Evolutionary conservation across 2,888 invertebrate genomes (phyloP).

Genomic region (Liodrosophila aerea): DNA sequence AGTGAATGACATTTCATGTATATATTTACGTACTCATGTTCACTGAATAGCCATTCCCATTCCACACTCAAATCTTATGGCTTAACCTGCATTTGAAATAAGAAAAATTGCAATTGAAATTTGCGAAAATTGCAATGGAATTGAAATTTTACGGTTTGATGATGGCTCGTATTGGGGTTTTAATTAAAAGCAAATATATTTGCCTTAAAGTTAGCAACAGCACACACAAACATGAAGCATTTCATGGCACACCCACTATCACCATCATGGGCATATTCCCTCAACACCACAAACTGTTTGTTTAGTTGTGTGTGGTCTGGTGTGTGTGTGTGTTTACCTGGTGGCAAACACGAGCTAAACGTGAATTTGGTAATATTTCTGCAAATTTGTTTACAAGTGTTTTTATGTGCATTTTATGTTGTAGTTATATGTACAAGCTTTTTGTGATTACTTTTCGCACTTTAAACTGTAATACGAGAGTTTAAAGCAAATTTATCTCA

Average conservation of each 20-base stretch:
- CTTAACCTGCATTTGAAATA: no score
- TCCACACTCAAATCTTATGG: no score
- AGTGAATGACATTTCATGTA: neutral
- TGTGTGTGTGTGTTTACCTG: constrained; percentile 27
- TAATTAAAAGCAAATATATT: constrained; percentile 73
- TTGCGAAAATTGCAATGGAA: constrained; percentile 19
- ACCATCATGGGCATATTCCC: no score
- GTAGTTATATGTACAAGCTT: neutral
- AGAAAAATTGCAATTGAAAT: constrained; percentile 18
- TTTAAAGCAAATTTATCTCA: no score
- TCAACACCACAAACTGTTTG: constrained; percentile 30
- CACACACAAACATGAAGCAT: constrained; percentile 44
- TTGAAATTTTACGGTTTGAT: constrained; percentile 14
- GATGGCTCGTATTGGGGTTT: constrained; percentile 33
- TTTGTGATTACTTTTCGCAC: no score
- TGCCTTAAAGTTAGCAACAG: constrained; percentile 45
- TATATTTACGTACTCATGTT: constrained; percentile 1
- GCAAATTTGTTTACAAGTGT: constrained; percentile 26
- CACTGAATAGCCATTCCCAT: neutral
- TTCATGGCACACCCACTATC: constrained; percentile 17
- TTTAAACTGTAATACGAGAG: no score
- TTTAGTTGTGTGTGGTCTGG: constrained; percentile 16
- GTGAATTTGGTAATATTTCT: constrained; percentile 29
- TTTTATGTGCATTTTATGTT: constrained; percentile 30
- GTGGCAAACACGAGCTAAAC: constrained; percentile 10